phyloP scores from a whole-genome alignment of 2,888 invertebrate genomes.

The Zaprionus bogoriensis region DNA sequence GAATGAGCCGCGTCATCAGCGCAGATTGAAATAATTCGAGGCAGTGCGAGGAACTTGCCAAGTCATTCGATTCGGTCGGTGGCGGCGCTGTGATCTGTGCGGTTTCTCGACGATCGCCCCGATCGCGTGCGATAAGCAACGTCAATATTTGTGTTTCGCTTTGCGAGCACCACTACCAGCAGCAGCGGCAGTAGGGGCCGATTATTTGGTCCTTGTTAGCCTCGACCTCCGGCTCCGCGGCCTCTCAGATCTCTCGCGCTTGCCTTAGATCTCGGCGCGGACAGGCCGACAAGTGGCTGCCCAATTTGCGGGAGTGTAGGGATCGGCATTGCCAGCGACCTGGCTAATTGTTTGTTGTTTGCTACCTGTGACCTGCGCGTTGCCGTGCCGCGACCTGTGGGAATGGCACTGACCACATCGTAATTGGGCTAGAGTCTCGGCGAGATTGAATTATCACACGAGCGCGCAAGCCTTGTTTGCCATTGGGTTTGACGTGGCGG shows the following conservation, averaged over 20 bases:
- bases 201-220: slow-evolving; percentile 61
- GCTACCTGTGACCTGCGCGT: slow-evolving; percentile 36
- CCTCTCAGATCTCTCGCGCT: slow-evolving; percentile 24
- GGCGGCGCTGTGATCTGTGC: slow-evolving; percentile 37
- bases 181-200: too few species aligned
- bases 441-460: slow-evolving; percentile 50
- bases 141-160: slow-evolving; percentile 74
- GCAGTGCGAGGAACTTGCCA: slow-evolving; percentile 56
- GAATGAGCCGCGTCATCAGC: slow-evolving; percentile 72
- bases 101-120: slow-evolving; percentile 58
- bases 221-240: slow-evolving; percentile 29
- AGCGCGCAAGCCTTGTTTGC: slow-evolving; percentile 7
- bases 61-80: slow-evolving; percentile 57
- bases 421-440: slow-evolving; percentile 46
- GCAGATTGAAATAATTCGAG: slow-evolving; percentile 74
- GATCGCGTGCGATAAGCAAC: slow-evolving; percentile 75
- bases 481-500: slow-evolving; percentile 19
- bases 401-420: slow-evolving; percentile 48
- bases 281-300: slow-evolving; percentile 68
- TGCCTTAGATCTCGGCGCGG: neutral
- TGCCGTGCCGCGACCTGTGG: slow-evolving; percentile 35
- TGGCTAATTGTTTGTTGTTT: slow-evolving; percentile 67
- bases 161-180: slow-evolving; percentile 46
- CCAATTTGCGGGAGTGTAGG: slow-evolving; percentile 70
- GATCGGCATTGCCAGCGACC: too few species aligned